phyloP scores from a whole-genome alignment of 1,140 invertebrate genomes.

The Cyrtorhinus lividipennis region DNA sequence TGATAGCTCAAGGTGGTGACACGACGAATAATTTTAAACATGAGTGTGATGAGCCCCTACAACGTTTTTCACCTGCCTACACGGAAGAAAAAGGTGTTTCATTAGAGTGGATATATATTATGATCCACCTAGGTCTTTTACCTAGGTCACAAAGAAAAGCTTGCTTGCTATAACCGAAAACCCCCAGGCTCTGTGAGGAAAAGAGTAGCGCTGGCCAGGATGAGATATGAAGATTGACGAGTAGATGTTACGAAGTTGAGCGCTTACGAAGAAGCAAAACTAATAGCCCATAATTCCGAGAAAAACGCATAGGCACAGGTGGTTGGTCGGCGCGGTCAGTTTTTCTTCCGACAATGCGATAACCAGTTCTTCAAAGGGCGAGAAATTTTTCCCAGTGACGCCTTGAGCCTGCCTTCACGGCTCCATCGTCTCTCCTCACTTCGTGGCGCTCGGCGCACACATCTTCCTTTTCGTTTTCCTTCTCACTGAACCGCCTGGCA shows the following conservation, averaged over 20 bases:
- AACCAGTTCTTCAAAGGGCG: background rate
- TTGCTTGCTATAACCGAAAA: background rate
- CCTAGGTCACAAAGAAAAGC: background rate
- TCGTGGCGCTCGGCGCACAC: no score
- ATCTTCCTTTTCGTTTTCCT: no score
- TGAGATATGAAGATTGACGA: background rate
- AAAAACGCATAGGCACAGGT: background rate
- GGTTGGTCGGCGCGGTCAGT: background rate
- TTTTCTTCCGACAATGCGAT: background rate
- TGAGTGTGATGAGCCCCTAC: no score
- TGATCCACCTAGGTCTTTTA: no score
- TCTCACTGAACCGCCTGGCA: background rate
- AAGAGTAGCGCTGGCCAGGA: background rate
- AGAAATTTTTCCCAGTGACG: no score
- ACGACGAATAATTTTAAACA: no score
- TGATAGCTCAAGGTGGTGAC: no score
- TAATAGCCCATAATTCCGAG: background rate
- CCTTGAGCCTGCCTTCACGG: no score
- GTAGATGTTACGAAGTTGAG: background rate
- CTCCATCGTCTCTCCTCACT: no score
- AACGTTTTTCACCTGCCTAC: no score
- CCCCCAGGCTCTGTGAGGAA: background rate
- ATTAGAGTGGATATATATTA: no score
- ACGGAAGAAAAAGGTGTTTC: no score
- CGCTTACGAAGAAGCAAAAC: background rate